Base-by-base conservation (phyloP, 1,140 invertebrate genomes). In the Microplitis demolitor region DNA sequence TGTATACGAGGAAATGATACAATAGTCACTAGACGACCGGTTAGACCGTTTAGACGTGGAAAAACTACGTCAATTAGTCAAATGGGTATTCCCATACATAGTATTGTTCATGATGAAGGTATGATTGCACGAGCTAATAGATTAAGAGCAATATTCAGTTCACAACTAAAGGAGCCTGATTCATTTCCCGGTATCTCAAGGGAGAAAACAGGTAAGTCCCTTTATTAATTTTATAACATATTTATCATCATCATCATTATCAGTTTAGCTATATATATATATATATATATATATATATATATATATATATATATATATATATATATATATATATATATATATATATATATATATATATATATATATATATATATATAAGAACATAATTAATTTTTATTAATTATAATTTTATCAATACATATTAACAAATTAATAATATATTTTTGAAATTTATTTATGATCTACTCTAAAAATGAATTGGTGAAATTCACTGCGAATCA, bases 121-220 rank as follows among this genome's bases (percentile, higher is more conserved):
- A 80, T 86, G 79, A 78, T 86, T 58, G 84, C 85, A 61, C 78
- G 84, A 50, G 84, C 86, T 45, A 87, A 82, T 78, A 83, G 82
- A 66, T 86, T 87, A 75, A 80, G 84, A 73, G 83, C 84, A 14
- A 86, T 86, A 78, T 87, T 85, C 68, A 81, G 78, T 31, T 78
- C 79, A 4, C 85, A 87, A 72, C 79, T 86, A 71, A 83, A 82
- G 76, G 85, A 86, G 58, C 76, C 82, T n/a, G 80, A 84, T 67
- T 78, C 77, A 51, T 79, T 87, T 69, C 82, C 85, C 4, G 85
- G 85, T 11, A 86, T 87, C 72, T 86, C 84, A 3, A 79, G 84
- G 33, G 85, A 85, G n/a, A 87, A 87, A 76, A 84, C 85, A 83
- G 85, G 85, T 87, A 80, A 85, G 82, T 31, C 16, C 24, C 33